Base-by-base conservation (phyloP, 2,888 invertebrate species). In the Lamellibrachia satsuma region DNA sequence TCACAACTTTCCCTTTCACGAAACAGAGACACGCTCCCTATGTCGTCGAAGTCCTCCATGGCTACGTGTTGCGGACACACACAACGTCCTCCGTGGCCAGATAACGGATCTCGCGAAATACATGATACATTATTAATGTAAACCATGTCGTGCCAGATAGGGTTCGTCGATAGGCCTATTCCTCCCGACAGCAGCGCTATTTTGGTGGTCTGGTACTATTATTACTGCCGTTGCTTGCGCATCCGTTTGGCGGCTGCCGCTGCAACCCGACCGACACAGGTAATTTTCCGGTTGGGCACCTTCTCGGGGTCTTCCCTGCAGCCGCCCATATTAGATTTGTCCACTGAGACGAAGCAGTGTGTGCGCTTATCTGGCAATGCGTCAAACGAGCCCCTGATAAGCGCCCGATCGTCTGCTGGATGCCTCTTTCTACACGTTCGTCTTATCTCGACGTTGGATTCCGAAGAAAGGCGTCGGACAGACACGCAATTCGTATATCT, bases 331-430 rank as follows among this genome's bases (percentile, higher is more conserved):
- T 75, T 75, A 22, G 75, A 22, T 75, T 15, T 75, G 75, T 22
- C 11, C 22, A n/a, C 15, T n/a, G 75, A 75, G 75, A 75, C 75
- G 55, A 9, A 2, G 6, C 75, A 15, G 75, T n/a, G 75, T 22
- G 75, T 22, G 75, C 75, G 75, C 22, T 6, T 75, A 75, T 75
- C 22, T 75, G 75, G 75, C 75, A 75, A n/a, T n/a, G 22, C 75
- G 75, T 75, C 75, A 75, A 75, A 75, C 75, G 75, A 75, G 75
- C 75, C 75, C 75, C 75, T 22, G 75, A 75, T 75, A 75, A 75
- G 75, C 75, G 75, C 11, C 22, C 75, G 15, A 6, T 15, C 75
- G 75, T 11, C 75, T 15, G 75, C 15, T 4, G 22, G 75, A 4
- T 75, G 75, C 75, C n/a, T 75, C 75, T 75, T 75, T 75, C n/a